Evolutionary conservation across 2,113 vertebrate species (phyloP), one percentile per base, ranked within the genome.

Genomic region (Raphicerus campestris): DNA sequence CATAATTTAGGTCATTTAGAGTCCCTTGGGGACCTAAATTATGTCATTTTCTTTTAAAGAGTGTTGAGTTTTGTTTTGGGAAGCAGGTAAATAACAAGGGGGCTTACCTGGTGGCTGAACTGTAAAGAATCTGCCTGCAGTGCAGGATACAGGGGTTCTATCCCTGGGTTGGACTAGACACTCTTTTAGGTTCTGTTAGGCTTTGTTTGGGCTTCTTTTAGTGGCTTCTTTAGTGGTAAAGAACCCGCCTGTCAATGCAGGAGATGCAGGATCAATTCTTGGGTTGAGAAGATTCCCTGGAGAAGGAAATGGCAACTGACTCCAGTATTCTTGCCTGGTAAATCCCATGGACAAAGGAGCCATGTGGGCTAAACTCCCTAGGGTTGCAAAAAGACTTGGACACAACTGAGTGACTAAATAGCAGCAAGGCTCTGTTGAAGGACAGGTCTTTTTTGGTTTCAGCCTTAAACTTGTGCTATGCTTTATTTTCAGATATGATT

Each of bases 351-450:
- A 75, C 70, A 42, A 42, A 42, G 39, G 39, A 75, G 39, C 22
- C 0, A 0, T 11, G 39, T 75, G 39, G 22, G 70, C 39, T 42
- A 42, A 14, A 42, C 6, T 75, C 22, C 22, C 10, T 75, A 26
- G 22, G 70, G 22, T 75, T 42, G 39, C 39, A 42, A 39, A 39
- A 73, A 73, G 39, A 42, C 20, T 42, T 75, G 39, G 70, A 75
- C 70, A 75, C 39, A 42, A 42, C 39, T 75, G 26, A 26, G 22
- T 42, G 39, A 26, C 39, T 26, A 75, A 42, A 42, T 6, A 26
- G 22, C 11, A 75, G 39, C 70, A 75, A 75, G 22, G 70, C 39
- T 75, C 26, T 75, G 22, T 26, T 75, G 6, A 51, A 95, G 32
- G 51, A 15, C 6, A 51, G 15, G 10, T 30, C 5, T 90, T 45